phyloP scores from a whole-genome alignment of 2,113 vertebrate species.

The Coregonus clupeaformis region DNA sequence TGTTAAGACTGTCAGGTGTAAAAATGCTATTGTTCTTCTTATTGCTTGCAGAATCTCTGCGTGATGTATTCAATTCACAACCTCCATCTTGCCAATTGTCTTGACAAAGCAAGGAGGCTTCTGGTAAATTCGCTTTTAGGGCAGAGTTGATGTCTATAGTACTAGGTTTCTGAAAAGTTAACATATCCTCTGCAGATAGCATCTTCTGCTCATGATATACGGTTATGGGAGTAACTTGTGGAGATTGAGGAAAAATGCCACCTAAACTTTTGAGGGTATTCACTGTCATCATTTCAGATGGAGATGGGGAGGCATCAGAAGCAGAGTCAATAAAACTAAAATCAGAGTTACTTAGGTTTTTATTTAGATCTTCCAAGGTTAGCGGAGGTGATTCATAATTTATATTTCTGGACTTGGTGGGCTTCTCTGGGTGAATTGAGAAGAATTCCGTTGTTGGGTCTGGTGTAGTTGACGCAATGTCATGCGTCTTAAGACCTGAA shows the following conservation, averaged over 20 bases:
- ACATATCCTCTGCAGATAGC: conserved; percentile 29
- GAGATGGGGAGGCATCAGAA: conserved; percentile 65
- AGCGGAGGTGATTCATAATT: conserved; percentile 41
- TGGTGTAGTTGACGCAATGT: conserved; percentile 7
- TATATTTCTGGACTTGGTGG: conserved; percentile 39
- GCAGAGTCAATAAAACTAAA: conserved; percentile 75
- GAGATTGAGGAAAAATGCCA: not conserved
- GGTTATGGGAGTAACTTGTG: conserved; percentile 14
- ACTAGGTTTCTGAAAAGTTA: conserved; percentile 58
- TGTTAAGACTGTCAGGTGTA: conserved; percentile 6
- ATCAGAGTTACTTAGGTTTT: conserved; percentile 64
- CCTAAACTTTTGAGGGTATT: conserved; percentile 33
- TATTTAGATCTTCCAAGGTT: conserved; percentile 66
- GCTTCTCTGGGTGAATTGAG: conserved; percentile 6
- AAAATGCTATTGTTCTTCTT: not conserved
- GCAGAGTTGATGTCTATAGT: conserved; percentile 53
- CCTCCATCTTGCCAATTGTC: conserved; percentile 40
- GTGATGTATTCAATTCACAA: conserved; percentile 19
- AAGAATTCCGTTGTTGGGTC: conserved; percentile 19
- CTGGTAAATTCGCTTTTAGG: conserved; percentile 36
- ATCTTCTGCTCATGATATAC: conserved; percentile 7
- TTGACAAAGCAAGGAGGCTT: conserved; percentile 46
- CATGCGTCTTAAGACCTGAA: not conserved
- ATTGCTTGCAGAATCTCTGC: not conserved
- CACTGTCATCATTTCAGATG: conserved; percentile 46